Percentiles rank a stretch among this genome's conserved stretches.
Conservation (phyloP, 2,113 vertebrate species). For the Clarias batrachus region DNA sequence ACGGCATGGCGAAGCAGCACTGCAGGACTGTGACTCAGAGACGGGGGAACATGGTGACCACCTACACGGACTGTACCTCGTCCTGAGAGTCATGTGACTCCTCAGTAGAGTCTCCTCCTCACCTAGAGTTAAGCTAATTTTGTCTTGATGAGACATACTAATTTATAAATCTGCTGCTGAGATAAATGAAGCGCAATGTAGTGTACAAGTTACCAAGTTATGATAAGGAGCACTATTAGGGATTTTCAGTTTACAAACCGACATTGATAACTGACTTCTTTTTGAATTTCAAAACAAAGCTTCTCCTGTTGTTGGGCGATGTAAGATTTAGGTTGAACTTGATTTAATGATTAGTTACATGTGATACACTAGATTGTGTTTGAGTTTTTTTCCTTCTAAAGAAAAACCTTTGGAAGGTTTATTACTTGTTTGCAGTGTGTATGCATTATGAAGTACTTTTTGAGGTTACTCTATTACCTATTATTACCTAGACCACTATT, state of each 20-base stretch:
- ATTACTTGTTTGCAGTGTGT: background rate
- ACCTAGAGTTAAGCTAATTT: constrained; percentile 26
- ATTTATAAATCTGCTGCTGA: constrained; percentile 45
- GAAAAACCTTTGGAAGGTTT: background rate
- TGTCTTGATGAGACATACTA: constrained; percentile 27
- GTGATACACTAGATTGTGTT: background rate
- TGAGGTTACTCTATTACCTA: background rate
- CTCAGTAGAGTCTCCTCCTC: background rate
- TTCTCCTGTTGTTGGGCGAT: no score
- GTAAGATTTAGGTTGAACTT: background rate
- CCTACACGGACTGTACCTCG: constrained; percentile 92
- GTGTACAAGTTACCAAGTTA: background rate
- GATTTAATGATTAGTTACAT: background rate
- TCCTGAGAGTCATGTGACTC: constrained; percentile 48
- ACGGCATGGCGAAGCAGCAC: constrained; percentile 84
- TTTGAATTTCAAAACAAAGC: background rate
- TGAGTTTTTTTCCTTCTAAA: background rate
- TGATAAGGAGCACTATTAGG: background rate
- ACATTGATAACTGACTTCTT: constrained; percentile 18
- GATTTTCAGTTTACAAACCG: constrained; percentile 3
- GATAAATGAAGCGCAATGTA: constrained; percentile 30
- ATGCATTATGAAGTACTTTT: background rate
- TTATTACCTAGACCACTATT: background rate
- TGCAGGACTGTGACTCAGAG: constrained; percentile 94
- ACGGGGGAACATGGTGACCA: constrained; percentile 96